phyloP scores from a whole-genome alignment of 2,888 invertebrate genomes.

The Noctua comes region DNA sequence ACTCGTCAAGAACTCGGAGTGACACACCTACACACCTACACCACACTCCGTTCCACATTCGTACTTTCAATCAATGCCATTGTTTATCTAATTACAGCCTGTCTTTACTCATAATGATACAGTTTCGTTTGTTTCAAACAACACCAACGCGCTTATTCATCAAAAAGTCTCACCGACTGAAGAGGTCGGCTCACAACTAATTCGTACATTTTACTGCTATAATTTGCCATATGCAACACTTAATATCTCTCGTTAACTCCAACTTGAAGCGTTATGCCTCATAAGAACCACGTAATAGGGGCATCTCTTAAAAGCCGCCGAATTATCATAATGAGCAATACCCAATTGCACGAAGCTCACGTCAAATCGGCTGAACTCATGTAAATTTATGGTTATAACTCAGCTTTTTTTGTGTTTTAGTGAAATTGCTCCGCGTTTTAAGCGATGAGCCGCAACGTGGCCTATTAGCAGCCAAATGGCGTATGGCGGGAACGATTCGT shows the following conservation, averaged over 20 bases:
- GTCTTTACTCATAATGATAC: slow-evolving; percentile 75
- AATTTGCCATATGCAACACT: slow-evolving; percentile 77
- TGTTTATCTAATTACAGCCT: slow-evolving; percentile 83
- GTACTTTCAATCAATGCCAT: slow-evolving; percentile 80
- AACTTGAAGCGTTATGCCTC: slow-evolving; percentile 70
- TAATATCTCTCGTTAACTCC: slow-evolving; percentile 78
- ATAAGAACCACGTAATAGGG: slow-evolving; percentile 74
- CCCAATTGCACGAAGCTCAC: slow-evolving; percentile 87
- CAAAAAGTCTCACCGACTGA: slow-evolving; percentile 69
- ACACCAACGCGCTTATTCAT: slow-evolving; percentile 77
- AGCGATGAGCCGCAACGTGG: slow-evolving; percentile 79
- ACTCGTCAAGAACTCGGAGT: slow-evolving; percentile 44
- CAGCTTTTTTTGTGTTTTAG: slow-evolving; percentile 78
- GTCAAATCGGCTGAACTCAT: slow-evolving; percentile 83
- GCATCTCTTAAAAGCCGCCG: slow-evolving; percentile 74
- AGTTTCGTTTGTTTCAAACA: slow-evolving; percentile 71
- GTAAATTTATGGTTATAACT: slow-evolving; percentile 79
- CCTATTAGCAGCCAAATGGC: slow-evolving; percentile 87
- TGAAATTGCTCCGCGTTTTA: slow-evolving; percentile 80
- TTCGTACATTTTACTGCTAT: slow-evolving; percentile 67
- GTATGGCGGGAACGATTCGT: slow-evolving; percentile 79
- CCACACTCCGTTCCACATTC: slow-evolving; percentile 75
- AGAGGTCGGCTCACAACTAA: slow-evolving; percentile 66
- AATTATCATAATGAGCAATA: slow-evolving; percentile 88
- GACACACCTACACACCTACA: slow-evolving; percentile 70